Base-by-base conservation (phyloP, 2,888 invertebrate genomes). In the Mechanitis messenoides region DNA sequence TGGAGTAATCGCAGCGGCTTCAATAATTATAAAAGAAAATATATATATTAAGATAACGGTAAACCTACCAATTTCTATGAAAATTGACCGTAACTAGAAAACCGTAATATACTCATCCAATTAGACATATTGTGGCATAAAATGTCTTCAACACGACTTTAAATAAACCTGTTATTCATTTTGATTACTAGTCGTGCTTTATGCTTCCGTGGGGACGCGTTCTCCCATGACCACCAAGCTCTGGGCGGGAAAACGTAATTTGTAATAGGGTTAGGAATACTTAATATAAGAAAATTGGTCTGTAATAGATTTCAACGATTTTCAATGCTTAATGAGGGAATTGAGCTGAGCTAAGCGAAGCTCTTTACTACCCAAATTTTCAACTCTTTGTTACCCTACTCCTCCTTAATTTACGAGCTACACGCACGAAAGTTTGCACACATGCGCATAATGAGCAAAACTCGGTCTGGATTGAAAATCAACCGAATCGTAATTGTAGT, bases 191-290 rank as follows among this genome's bases (percentile, higher is more conserved):
- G 71, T 74, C 74, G 87, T 87, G 88, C 83, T 86, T 84, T 88
- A 89, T 88, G 87, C 73, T 83, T 72, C 80, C 81, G 71, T 82
- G 79, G 64, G 71, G 71, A 68, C 66, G 78, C 77, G 76, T 71
- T 88, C 88, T 90, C 89, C 89, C 89, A 90, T 88, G 87, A 89
- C 85, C 31, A n/a, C 31, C 74, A 20, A 20, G 20, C 78, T 85
- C 85, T 83, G 78, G 87, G 84, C 85, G 87, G 87, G 83, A 84
- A 85, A 84, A 79, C 65, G 72, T 75, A 74, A 74, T 66, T 65
- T 62, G 60, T 72, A 69, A 71, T 71, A 68, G 67, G 61, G 11
- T 33, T 28, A 57, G 65, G 64, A 62, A 63, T 67, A 62, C 62
- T 61, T 58, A 67, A 67, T 62, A 63, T 54, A 67, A 53, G 45